Evolutionary conservation across 2,113 vertebrate genomes (phyloP).

Genomic region (Natator depressus): DNA sequence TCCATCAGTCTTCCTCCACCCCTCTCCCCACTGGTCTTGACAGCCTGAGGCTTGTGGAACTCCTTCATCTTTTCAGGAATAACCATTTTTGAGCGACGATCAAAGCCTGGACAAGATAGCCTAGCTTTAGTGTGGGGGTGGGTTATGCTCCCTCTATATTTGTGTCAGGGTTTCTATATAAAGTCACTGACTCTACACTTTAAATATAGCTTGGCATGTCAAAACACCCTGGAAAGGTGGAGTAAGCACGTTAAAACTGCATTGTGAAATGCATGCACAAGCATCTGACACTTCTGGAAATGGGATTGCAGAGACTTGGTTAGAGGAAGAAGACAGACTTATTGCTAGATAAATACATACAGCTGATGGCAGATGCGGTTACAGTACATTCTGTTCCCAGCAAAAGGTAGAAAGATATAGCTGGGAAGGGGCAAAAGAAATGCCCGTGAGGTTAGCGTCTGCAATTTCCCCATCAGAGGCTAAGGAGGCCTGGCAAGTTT

Average conservation of each 20-base stretch:
- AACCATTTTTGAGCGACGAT: background rate
- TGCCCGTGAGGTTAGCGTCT: too few species aligned
- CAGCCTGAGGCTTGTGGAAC: background rate
- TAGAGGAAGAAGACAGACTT: background rate
- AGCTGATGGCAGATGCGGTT: background rate
- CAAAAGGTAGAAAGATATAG: too few species aligned
- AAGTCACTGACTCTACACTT: slow-evolving; percentile 30
- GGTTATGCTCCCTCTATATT: background rate
- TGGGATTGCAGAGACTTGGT: background rate
- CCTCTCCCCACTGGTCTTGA: background rate
- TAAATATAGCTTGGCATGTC: slow-evolving; percentile 24
- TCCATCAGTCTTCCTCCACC: background rate
- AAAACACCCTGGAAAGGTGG: slow-evolving; percentile 12
- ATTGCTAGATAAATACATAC: background rate
- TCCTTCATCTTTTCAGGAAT: too few species aligned
- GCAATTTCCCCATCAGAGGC: background rate
- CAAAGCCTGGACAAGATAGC: background rate
- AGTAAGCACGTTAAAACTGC: slow-evolving; percentile 19
- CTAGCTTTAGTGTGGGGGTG: too few species aligned
- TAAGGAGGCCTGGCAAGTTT: too few species aligned
- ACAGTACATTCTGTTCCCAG: background rate
- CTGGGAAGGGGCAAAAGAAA: background rate
- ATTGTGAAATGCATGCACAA: background rate
- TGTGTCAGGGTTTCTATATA: slow-evolving; percentile 45
- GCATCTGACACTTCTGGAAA: background rate